Evolutionary conservation across 2,113 vertebrate genomes (phyloP).

Genomic region (Rhinoderma darwinii): DNA sequence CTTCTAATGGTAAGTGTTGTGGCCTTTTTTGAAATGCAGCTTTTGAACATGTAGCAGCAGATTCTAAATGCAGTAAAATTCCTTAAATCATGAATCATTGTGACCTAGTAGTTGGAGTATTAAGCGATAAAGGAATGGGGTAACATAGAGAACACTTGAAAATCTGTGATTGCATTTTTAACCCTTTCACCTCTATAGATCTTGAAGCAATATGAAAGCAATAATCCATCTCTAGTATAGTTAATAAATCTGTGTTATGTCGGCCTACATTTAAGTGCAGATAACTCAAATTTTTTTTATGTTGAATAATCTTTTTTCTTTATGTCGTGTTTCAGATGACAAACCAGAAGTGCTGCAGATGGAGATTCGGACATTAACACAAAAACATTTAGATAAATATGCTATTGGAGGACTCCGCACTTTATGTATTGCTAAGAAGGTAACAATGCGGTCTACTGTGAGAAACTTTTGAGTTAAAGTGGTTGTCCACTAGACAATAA

Average conservation of each 20-base stretch:
- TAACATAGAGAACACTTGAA: no score
- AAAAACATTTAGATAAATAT: constrained; percentile 86
- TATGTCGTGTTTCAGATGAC: constrained; percentile 59
- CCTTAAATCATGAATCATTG: neutral
- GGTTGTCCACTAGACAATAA: no score
- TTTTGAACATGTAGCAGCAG: neutral
- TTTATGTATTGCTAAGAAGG: constrained; percentile 91
- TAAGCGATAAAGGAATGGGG: no score
- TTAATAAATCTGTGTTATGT: neutral
- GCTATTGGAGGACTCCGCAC: constrained; percentile 89
- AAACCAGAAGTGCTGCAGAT: constrained; percentile 63
- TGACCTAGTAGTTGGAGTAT: neutral
- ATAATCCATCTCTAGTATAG: neutral
- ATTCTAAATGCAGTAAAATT: neutral
- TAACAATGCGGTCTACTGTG: constrained; percentile 60
- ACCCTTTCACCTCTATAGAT: no score
- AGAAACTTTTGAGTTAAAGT: no score
- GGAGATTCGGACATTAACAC: constrained; percentile 78
- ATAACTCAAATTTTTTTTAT: neutral
- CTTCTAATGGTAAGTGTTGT: constrained; percentile 68
- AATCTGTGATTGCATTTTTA: no score
- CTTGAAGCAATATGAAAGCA: no score
- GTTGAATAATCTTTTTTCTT: neutral
- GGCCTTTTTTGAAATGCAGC: neutral
- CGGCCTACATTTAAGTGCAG: no score